Percentiles rank a stretch among this genome's conserved stretches.
Evolutionary conservation across 2,113 vertebrate species (phyloP).

Genomic region (Lepus europaeus): DNA sequence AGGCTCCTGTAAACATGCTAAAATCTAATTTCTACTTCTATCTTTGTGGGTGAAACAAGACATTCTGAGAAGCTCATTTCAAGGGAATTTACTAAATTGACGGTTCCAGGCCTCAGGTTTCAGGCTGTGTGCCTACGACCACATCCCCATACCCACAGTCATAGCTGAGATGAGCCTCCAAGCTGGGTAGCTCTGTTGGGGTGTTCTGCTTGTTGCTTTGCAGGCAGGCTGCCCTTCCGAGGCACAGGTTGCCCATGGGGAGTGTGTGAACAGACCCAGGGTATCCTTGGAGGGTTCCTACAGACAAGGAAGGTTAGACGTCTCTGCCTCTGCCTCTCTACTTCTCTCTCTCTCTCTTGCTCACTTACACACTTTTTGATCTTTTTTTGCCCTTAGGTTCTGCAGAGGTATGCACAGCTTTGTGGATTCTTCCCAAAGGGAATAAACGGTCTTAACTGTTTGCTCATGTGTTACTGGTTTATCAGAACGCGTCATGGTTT

Average conservation of each 20-base stretch:
- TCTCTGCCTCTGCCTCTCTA: background rate
- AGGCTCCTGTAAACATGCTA: constrained; percentile 9
- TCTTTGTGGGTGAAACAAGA: constrained; percentile 22
- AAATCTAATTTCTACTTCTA: constrained; percentile 44
- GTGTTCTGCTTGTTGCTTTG: background rate
- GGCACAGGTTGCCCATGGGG: background rate
- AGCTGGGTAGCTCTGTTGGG: background rate
- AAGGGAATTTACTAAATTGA: constrained; percentile 37
- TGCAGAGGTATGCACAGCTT: background rate
- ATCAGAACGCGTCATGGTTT: background rate
- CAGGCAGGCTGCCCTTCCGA: background rate
- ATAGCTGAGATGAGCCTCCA: background rate
- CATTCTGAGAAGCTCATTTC: constrained; percentile 33
- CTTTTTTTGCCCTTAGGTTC: background rate
- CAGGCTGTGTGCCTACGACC: background rate
- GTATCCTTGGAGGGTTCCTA: background rate
- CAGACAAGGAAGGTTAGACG: background rate
- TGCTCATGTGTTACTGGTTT: background rate
- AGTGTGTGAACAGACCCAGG: background rate
- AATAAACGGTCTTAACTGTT: background rate
- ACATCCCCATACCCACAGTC: background rate
- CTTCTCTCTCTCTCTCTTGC: background rate
- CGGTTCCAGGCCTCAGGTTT: background rate
- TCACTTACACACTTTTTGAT: background rate
- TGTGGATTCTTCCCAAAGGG: background rate